Evolutionary conservation across 1,140 invertebrate genomes (phyloP), one percentile per base, ranked within the genome.

Genomic region (Camponotus vicinus): DNA sequence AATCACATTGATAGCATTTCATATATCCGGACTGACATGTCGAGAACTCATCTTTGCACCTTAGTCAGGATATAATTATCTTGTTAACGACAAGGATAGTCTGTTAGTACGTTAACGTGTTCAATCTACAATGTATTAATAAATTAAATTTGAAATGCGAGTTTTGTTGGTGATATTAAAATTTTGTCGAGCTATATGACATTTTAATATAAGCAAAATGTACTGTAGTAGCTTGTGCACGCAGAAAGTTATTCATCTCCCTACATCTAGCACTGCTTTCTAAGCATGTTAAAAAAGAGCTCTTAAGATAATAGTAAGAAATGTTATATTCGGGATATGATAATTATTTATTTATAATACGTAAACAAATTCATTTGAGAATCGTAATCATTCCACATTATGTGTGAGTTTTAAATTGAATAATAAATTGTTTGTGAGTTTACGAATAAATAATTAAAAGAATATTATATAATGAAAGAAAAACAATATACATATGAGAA

Each of bases 391-490:
- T 4, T 13, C n/a, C 37, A 78, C 18, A 18, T 66, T 64, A 64
- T 64, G 5, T 18, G 11, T 4, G 13, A 52, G 1, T 37, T 49
- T 49, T 40, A 21, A 64, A 78, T 49, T 66, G 13, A 18, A 64
- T 37, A 49, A 78, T 37, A 45, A 57, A 76, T 76, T n/a, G 27
- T 73, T 75, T 8, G 34, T 59, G n/a, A 57, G 34, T 59, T n/a
- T 5, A 45, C 37, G 32, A n/a, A 55, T 73, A 55, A 37, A 73
- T 0, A 57, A 57, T 27, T 21, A 18, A 8, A 42, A 59, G 9
- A 40, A 49, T 49, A 40, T 37, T 27, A 6, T 27, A 11, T 40
- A 59, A 75, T 40, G 2, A 32, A 75, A 7, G 15, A 75, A 6
- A 75, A 57, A 18, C 52, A 27, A 37, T 57, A 75, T 82, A 82